A percentile compares a stretch with the other conserved stretches of the same genome.
phyloP scores from a whole-genome alignment of 1,140 invertebrate species.

The Leptopilina boulardi region DNA sequence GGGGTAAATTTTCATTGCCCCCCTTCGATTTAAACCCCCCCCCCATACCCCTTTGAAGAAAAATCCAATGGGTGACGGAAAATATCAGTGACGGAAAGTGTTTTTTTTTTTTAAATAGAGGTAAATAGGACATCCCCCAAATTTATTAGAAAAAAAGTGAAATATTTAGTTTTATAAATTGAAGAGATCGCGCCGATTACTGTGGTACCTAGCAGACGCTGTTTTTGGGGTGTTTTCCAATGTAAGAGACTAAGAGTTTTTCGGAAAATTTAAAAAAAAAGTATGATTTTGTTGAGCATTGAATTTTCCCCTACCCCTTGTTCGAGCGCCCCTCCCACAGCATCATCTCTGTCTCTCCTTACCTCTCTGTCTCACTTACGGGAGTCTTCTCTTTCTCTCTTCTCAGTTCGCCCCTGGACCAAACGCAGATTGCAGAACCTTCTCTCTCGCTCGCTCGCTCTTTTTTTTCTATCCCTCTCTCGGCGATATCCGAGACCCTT shows the following conservation, averaged over 20 bases:
- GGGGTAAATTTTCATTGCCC: slow-evolving; percentile 42
- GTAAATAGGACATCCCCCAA: too few species aligned
- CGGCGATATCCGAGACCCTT: not conserved
- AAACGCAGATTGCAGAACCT: slow-evolving; percentile 15
- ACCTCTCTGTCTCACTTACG: slow-evolving; percentile 20
- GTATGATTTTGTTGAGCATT: too few species aligned
- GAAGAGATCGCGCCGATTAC: slow-evolving; percentile 62
- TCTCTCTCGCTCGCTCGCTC: not conserved
- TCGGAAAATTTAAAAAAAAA: not conserved
- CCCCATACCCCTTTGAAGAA: slow-evolving; percentile 67
- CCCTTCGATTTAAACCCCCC: too few species aligned
- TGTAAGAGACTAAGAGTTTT: slow-evolving; percentile 41
- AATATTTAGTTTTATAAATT: slow-evolving; percentile 64
- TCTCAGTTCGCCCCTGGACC: slow-evolving; percentile 24
- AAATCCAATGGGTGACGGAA: slow-evolving; percentile 50
- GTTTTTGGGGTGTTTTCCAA: slow-evolving; percentile 46
- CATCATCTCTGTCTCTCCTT: slow-evolving; percentile 29
- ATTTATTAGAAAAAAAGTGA: too few species aligned
- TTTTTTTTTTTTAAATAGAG: too few species aligned
- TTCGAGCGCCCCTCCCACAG: slow-evolving; percentile 37
- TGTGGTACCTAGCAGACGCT: slow-evolving; percentile 65
- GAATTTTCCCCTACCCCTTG: slow-evolving; percentile 33
- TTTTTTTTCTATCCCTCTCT: not conserved
- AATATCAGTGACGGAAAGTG: slow-evolving; percentile 55
- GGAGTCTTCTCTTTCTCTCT: not conserved